Evolutionary conservation across 92 coral and sea anemone species (phyloP).

Genomic region (Siderastrea siderea): DNA sequence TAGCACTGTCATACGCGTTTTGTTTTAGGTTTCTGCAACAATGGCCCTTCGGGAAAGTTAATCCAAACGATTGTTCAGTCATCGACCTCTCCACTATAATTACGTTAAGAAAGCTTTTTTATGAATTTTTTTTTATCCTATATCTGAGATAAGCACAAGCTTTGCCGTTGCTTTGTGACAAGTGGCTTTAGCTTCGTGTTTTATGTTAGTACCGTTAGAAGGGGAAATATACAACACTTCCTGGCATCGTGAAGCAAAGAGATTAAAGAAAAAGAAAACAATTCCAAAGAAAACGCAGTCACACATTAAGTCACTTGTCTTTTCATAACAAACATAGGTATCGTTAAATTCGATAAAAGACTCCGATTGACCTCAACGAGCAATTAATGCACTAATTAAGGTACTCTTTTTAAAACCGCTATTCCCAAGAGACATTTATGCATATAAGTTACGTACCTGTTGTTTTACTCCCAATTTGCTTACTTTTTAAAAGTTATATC

Average conservation of each 20-base stretch:
- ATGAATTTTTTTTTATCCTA: no score
- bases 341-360: not conserved
- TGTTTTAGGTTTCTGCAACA: not conserved
- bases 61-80: not conserved
- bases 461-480: not conserved
- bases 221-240: no score
- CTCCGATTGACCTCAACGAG: no score
- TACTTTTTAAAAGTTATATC: not conserved
- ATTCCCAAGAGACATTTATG: constrained; percentile 16
- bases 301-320: not conserved
- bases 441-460: not conserved
- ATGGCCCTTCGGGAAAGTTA: not conserved
- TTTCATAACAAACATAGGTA: not conserved
- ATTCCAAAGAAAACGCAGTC: not conserved
- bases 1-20: no score
- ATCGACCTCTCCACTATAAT: no score
- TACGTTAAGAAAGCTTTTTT: no score
- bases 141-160: no score
- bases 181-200: no score
- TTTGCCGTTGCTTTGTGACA: no score
- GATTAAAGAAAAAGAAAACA: no score
- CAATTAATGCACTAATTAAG: not conserved
- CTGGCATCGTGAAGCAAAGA: no score
- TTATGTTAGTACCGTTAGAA: no score
- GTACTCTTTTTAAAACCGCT: not conserved